phyloP scores from a whole-genome alignment of 2,797 vertebrate species.

The Phrynocephalus guinanensis region DNA sequence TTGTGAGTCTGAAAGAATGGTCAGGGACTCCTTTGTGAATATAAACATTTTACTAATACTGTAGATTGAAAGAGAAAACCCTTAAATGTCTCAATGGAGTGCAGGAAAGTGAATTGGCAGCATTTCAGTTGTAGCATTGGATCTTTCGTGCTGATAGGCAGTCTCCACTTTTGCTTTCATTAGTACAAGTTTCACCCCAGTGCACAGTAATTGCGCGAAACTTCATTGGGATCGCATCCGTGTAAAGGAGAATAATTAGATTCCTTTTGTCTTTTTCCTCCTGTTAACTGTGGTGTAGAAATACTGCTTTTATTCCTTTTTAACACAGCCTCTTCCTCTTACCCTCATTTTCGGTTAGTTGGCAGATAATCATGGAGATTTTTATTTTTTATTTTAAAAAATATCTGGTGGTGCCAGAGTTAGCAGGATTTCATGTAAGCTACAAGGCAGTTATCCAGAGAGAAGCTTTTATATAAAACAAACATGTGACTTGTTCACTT shows the following conservation, averaged over 20 bases:
- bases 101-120: slow-evolving; percentile 2
- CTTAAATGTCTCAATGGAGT: not conserved
- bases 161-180: not conserved
- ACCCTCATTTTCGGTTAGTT: not conserved
- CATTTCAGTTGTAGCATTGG: slow-evolving; percentile 4
- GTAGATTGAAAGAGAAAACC: not conserved
- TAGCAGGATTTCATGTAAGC: slow-evolving; percentile 10
- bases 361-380: not conserved
- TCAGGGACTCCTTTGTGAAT: not conserved
- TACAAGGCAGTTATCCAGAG: not conserved
- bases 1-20: not conserved
- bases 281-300: not conserved
- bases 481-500: slow-evolving; percentile 14
- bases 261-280: not conserved
- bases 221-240: slow-evolving; percentile 31
- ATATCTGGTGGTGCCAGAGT: not conserved
- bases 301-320: not conserved
- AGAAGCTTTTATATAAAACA: not conserved
- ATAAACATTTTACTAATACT: not conserved
- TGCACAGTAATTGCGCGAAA: slow-evolving; percentile 37
- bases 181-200: slow-evolving; percentile 24
- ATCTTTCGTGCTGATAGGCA: not conserved
- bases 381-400: not conserved
- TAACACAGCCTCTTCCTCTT: not conserved
- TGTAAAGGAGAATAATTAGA: slow-evolving; percentile 7